These are phyloP conservation scores for Bambusicola thoracicus DNA, from an alignment of 2,113 vertebrate species.

Conservation along the genomic window DNA sequence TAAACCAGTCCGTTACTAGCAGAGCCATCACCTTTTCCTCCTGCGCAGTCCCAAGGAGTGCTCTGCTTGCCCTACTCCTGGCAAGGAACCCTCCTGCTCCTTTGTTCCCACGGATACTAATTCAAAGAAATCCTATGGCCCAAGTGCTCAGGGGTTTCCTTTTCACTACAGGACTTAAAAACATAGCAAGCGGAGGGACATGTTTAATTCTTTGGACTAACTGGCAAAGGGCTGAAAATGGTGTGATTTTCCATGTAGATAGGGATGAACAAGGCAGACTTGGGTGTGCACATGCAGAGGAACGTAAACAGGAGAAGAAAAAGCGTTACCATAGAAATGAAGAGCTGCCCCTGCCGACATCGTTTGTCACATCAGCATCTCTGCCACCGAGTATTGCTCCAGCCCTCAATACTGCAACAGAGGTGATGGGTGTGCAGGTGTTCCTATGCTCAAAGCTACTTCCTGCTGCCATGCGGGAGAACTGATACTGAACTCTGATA, in stretches of 20 bases:
- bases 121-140: background rate
- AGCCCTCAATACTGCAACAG: background rate
- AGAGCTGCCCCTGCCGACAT: conserved; percentile 27
- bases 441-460: background rate
- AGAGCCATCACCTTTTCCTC: conserved; percentile 60
- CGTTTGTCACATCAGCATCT: conserved; percentile 44
- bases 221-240: background rate
- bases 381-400: background rate
- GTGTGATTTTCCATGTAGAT: background rate
- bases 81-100: background rate
- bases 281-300: background rate
- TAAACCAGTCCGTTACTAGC: conserved; percentile 66
- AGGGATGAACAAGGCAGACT: background rate
- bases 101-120: conserved; percentile 11
- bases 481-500: background rate
- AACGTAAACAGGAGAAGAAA: conserved; percentile 13
- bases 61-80: background rate
- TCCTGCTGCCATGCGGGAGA: background rate
- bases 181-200: background rate
- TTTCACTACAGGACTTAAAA: background rate
- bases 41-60: background rate
- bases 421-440: background rate
- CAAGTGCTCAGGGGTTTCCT: background rate
- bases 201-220: background rate
- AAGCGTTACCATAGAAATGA: conserved; percentile 68